Conservation (phyloP, 2,888 invertebrate species). For the Pterobdella sp. region DNA sequence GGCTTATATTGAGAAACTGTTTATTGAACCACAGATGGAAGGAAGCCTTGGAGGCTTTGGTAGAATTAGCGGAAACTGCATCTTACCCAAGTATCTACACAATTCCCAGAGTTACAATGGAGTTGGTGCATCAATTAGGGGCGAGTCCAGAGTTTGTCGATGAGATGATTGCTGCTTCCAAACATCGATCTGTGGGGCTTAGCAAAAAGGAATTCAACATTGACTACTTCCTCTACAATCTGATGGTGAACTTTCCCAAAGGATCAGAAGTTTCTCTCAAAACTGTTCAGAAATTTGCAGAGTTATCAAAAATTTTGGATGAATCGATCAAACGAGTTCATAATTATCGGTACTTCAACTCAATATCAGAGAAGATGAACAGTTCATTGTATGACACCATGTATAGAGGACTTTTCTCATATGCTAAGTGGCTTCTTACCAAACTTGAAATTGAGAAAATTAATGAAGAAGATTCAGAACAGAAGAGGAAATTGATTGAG, state of each 20-base stretch:
- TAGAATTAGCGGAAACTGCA: background rate
- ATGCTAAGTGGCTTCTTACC: conserved; percentile 13
- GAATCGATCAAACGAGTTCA: background rate
- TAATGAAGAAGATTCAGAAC: background rate
- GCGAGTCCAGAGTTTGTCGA: background rate
- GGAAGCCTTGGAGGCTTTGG: conserved; percentile 12
- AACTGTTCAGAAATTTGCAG: background rate
- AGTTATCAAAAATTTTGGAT: background rate
- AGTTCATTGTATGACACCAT: background rate
- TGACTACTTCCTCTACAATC: conserved; percentile 8
- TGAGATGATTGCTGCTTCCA: background rate
- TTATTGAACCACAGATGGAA: conserved; percentile 22
- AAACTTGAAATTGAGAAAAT: background rate
- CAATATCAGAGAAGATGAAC: background rate
- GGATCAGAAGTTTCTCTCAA: background rate
- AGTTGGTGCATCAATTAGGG: conserved; percentile 8
- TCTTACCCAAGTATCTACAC: background rate
- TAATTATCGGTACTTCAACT: background rate
- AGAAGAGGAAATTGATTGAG: background rate
- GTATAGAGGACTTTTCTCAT: background rate
- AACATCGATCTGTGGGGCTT: background rate
- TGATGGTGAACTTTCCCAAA: background rate
- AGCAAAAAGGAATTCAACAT: conserved; percentile 8
- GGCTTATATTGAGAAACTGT: conserved; percentile 20
- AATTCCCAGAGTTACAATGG: conserved; percentile 15